Conservation (phyloP, 2,113 vertebrate genomes). For the Corythoichthys intestinalis region DNA sequence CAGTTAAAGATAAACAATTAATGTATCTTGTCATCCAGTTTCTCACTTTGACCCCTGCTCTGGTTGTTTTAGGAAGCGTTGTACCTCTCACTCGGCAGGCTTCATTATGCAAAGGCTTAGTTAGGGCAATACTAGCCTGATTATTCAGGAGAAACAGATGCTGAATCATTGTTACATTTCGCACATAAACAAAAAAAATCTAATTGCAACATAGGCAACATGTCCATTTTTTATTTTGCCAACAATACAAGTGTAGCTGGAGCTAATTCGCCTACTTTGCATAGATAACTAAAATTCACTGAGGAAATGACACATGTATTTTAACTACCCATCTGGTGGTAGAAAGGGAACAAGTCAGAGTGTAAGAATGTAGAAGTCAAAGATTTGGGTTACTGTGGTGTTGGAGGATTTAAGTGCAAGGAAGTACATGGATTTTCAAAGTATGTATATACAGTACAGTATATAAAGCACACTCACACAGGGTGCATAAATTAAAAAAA, state of each 20-base stretch:
- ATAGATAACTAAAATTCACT: slow-evolving; percentile 2
- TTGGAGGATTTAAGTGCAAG: background rate
- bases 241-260: slow-evolving; percentile 28
- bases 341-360: background rate
- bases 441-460: no score
- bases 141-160: slow-evolving; percentile 43
- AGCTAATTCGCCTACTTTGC: slow-evolving; percentile 20
- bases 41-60: no score
- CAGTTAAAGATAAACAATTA: slow-evolving; percentile 4
- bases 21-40: no score
- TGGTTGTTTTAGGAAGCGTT: no score
- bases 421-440: background rate
- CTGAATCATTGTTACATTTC: slow-evolving; percentile 47
- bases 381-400: no score
- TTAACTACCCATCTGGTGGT: background rate
- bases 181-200: slow-evolving; percentile 46
- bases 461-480: no score
- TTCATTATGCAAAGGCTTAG: background rate
- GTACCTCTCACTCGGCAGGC: no score
- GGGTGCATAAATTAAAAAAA: no score
- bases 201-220: slow-evolving; percentile 44
- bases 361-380: no score
- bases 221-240: slow-evolving; percentile 49
- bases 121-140: background rate
- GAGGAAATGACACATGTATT: background rate